Percentiles rank a stretch among this genome's conserved stretches.
These are phyloP conservation scores for Zygaena filipendulae DNA, from an alignment of 2,888 invertebrate species.

Conservation along the genomic window DNA sequence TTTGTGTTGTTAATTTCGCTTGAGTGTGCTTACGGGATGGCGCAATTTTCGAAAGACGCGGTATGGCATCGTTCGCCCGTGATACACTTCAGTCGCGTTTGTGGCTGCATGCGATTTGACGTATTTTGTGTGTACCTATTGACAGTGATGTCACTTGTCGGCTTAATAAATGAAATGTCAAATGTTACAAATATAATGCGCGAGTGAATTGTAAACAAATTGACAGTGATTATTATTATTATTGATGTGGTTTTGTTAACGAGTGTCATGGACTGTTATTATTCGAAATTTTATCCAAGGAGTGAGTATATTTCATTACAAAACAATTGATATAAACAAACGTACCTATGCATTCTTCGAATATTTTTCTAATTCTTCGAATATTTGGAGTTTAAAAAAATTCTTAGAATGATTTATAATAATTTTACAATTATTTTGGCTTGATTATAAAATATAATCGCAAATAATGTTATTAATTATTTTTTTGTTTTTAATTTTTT, in stretches of 20 bases:
- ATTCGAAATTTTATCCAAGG: constrained; percentile 65
- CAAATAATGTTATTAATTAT: too few relatives aligned
- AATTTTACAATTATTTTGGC: too few relatives aligned
- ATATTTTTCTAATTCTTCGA: constrained; percentile 41
- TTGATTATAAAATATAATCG: too few relatives aligned
- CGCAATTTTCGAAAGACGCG: constrained; percentile 72
- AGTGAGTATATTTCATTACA: constrained; percentile 54
- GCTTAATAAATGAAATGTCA: constrained; percentile 65
- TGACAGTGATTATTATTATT: constrained; percentile 53
- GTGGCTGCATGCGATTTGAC: constrained; percentile 69
- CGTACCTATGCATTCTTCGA: too few relatives aligned
- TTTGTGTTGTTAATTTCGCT: constrained; percentile 66
- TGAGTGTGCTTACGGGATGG: constrained; percentile 67
- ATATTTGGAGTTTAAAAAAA: too few relatives aligned
- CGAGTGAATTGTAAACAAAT: constrained; percentile 63
- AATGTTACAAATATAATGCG: constrained; percentile 56
- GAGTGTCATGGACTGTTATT: constrained; percentile 67
- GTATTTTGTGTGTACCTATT: constrained; percentile 67
- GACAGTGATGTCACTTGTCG: constrained; percentile 66
- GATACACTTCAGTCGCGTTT: constrained; percentile 70
- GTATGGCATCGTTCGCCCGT: constrained; percentile 67
- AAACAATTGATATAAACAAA: constrained; percentile 56
- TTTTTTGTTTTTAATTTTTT: too few relatives aligned
- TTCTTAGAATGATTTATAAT: too few relatives aligned
- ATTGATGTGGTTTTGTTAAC: constrained; percentile 49